Conservation (phyloP, 2,797 vertebrate species). For the Hypotaenidia philippensis region DNA sequence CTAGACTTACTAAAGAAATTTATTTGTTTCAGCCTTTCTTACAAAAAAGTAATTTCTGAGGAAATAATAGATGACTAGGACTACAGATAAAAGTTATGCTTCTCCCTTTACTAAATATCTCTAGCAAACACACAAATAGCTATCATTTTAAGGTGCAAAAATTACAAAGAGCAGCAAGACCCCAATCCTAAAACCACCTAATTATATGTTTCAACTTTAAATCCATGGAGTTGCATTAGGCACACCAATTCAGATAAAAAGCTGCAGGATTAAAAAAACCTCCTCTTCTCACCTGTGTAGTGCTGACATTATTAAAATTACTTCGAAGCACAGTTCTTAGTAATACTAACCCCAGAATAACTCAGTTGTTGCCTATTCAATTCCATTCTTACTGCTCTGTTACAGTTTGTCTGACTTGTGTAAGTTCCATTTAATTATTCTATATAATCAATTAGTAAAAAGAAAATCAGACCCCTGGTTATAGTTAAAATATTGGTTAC, state of each 20-base stretch:
- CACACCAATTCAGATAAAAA: background rate
- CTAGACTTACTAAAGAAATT: background rate
- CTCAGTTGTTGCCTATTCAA: background rate
- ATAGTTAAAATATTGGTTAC: background rate
- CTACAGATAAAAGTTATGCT: background rate
- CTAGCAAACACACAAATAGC: background rate
- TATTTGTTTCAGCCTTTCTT: background rate
- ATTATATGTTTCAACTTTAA: background rate
- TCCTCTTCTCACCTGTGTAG: background rate
- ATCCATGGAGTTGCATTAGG: background rate
- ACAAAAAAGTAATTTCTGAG: slow-evolving; percentile 4
- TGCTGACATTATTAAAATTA: background rate
- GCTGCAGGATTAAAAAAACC: background rate
- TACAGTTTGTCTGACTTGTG: background rate
- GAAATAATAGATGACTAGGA: background rate
- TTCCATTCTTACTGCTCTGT: background rate
- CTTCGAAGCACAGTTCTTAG: background rate
- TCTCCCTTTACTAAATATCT: background rate
- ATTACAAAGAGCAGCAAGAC: background rate
- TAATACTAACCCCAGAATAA: background rate
- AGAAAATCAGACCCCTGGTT: background rate
- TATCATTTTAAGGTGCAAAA: background rate
- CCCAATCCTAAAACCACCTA: background rate
- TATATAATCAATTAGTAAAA: background rate
- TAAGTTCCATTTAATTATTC: background rate